Percentiles rank a stretch among this genome's conserved stretches.
These are phyloP conservation scores for Zaprionus camerounensis DNA, from an alignment of 1,140 invertebrate genomes.

Conservation along the genomic window DNA sequence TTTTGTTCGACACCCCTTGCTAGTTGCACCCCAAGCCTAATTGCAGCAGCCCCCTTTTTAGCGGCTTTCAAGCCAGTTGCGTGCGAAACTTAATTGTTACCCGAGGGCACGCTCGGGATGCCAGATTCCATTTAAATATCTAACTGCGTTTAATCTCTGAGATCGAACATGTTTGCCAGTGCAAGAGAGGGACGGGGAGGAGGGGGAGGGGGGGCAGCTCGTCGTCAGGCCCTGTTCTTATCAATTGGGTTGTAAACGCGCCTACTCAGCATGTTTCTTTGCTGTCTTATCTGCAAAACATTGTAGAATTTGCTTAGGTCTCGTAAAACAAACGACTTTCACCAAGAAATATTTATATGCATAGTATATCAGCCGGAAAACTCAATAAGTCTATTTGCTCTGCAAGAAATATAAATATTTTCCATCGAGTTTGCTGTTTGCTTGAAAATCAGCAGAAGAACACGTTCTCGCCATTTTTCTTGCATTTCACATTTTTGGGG, in stretches of 20 bases:
- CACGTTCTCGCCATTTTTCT: slow-evolving; percentile 30
- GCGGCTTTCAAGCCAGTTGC: slow-evolving; percentile 31
- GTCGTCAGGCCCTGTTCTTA: neutral
- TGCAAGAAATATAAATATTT: slow-evolving; percentile 19
- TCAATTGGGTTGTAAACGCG: slow-evolving; percentile 2
- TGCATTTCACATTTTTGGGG: slow-evolving; percentile 15
- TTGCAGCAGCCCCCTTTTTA: slow-evolving; percentile 36
- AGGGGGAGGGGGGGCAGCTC: too few species aligned
- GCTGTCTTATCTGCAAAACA: neutral
- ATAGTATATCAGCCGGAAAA: neutral
- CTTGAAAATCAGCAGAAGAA: slow-evolving; percentile 25
- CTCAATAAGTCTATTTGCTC: slow-evolving; percentile 11
- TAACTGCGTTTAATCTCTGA: neutral
- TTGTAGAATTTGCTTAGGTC: neutral
- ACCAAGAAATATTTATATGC: neutral
- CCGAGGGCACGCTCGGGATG: neutral
- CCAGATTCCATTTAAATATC: neutral
- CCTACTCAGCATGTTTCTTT: neutral
- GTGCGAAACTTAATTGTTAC: slow-evolving; percentile 13
- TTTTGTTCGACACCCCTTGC: slow-evolving; percentile 57
- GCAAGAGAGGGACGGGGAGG: neutral
- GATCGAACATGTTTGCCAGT: neutral
- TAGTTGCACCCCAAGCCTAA: slow-evolving; percentile 28
- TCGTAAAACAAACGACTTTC: neutral
- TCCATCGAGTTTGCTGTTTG: neutral